A percentile compares a stretch with the other conserved stretches of the same genome.
Evolutionary conservation across 1,140 invertebrate species (phyloP).

Genomic region (Mylabris phalerata): DNA sequence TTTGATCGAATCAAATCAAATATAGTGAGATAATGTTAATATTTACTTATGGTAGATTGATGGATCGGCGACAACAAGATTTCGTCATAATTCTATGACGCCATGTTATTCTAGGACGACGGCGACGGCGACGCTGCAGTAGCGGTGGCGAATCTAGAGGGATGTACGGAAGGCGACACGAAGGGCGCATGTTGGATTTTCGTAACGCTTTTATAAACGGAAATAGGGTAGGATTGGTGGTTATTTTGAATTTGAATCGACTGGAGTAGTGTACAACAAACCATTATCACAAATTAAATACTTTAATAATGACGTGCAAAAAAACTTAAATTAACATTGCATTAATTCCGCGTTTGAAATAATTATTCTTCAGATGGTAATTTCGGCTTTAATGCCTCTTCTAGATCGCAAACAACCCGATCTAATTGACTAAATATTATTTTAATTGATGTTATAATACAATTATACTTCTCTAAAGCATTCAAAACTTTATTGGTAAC

Average conservation of each 20-base stretch:
- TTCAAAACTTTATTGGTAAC: constrained; percentile 34
- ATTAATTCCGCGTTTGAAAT: background rate
- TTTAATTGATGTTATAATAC: constrained; percentile 35
- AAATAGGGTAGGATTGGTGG: too few relatives aligned
- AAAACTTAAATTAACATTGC: too few relatives aligned
- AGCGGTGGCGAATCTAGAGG: too few relatives aligned
- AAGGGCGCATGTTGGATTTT: too few relatives aligned
- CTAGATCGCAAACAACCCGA: constrained; percentile 31
- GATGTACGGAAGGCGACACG: too few relatives aligned
- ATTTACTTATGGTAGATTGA: constrained; percentile 14
- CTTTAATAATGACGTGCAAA: too few relatives aligned
- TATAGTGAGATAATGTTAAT: background rate
- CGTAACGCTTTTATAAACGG: too few relatives aligned
- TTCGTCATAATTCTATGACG: constrained; percentile 18
- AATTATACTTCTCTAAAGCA: constrained; percentile 36
- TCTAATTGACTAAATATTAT: constrained; percentile 37
- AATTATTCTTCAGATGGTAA: constrained; percentile 19
- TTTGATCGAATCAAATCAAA: too few relatives aligned
- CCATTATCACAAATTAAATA: too few relatives aligned
- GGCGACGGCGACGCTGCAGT: constrained; percentile 18
- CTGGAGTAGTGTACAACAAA: too few relatives aligned
- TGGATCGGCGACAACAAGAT: constrained; percentile 11
- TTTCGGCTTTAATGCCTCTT: constrained; percentile 29
- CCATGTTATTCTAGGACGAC: constrained; percentile 43
- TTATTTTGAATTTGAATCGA: too few relatives aligned